Conservation (phyloP, 2,797 vertebrate genomes). For the Rousettus madagascariensis region DNA sequence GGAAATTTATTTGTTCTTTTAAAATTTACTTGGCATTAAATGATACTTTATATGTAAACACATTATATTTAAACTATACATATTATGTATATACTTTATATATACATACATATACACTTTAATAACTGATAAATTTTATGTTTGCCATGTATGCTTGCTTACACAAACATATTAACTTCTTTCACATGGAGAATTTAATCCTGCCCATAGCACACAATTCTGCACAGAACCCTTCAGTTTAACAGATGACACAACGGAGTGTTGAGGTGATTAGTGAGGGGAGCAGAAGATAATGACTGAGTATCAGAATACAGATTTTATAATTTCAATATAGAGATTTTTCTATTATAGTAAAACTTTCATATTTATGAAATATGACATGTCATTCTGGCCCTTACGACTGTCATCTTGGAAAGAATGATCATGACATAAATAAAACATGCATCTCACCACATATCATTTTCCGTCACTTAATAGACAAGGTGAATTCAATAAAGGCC, state of each 20-base stretch:
- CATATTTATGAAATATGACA: slow-evolving; percentile 10
- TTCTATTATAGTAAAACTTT: neutral
- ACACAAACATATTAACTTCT: neutral
- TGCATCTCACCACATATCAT: neutral
- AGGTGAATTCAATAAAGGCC: slow-evolving; percentile 17
- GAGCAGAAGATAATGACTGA: neutral
- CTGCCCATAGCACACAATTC: neutral
- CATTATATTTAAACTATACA: neutral
- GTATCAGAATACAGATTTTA: neutral
- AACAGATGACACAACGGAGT: neutral
- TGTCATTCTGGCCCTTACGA: slow-evolving; percentile 2
- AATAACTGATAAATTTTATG: neutral
- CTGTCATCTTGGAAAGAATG: slow-evolving; percentile 54
- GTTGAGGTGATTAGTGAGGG: neutral
- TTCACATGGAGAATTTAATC: neutral
- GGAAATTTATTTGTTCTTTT: slow-evolving; percentile 37
- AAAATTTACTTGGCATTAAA: slow-evolving; percentile 10
- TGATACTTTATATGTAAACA: neutral
- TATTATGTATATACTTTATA: neutral
- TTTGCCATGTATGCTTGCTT: slow-evolving; percentile 13
- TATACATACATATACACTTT: neutral
- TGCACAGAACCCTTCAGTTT: neutral
- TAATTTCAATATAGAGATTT: slow-evolving; percentile 30
- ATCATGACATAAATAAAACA: slow-evolving; percentile 59
- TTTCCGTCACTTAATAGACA: slow-evolving; percentile 41